phyloP scores from a whole-genome alignment of 2,888 invertebrate genomes.

The Allacma fusca region DNA sequence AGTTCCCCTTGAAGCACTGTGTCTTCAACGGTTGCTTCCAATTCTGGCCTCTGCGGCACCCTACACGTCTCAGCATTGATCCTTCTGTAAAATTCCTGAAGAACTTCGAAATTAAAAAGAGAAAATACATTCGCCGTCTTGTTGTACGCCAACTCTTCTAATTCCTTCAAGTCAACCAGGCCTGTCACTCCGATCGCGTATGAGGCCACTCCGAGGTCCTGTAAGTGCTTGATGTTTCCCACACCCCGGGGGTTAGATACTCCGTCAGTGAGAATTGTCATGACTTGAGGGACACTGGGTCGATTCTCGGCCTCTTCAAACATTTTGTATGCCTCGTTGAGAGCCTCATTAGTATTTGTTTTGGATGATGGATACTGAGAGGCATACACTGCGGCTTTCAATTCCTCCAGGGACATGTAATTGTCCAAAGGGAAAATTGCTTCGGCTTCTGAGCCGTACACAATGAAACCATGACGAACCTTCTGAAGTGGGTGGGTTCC shows the following conservation, averaged over 20 bases:
- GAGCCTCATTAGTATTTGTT: constrained; percentile 31
- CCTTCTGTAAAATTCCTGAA: constrained; percentile 25
- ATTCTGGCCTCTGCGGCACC: constrained; percentile 23
- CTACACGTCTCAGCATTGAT: constrained; percentile 33
- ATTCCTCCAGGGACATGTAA: background rate
- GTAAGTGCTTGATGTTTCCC: background rate
- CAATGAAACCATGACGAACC: too few species aligned
- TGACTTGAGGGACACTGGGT: constrained; percentile 29
- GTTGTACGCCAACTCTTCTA: constrained; percentile 28
- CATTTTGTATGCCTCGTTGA: constrained; percentile 12
- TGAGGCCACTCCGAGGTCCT: background rate
- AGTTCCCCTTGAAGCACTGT: constrained; percentile 7
- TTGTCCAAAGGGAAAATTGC: constrained; percentile 29
- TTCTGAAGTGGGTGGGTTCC: too few species aligned
- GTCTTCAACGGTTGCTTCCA: constrained; percentile 15
- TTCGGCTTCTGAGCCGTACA: too few species aligned
- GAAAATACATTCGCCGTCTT: constrained; percentile 6
- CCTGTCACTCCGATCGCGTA: constrained; percentile 34
- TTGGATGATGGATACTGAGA: constrained; percentile 9
- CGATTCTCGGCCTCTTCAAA: constrained; percentile 10
- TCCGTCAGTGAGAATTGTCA: constrained; percentile 35
- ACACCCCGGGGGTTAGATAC: constrained; percentile 26
- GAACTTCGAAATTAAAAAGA: constrained; percentile 28
- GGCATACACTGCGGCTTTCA: background rate
- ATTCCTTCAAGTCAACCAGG: constrained; percentile 11